Conservation (phyloP, 2,797 vertebrate species). For the Sebastes taczanowskii region DNA sequence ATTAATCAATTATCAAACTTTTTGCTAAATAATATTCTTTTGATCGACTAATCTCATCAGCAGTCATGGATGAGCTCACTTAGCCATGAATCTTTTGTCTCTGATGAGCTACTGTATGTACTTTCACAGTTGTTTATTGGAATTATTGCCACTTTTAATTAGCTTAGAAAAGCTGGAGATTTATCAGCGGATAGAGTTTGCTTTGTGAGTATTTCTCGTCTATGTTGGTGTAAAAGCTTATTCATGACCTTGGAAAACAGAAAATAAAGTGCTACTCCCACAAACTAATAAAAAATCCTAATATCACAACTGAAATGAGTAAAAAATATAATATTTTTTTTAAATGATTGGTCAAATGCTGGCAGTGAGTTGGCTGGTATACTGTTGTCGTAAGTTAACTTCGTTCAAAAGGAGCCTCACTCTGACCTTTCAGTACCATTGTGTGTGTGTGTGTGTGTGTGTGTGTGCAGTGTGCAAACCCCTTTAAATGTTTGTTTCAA, state of each 20-base stretch:
- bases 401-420: neutral
- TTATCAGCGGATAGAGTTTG: neutral
- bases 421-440: constrained; percentile 40
- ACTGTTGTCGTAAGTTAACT: neutral
- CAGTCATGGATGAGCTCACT: too few species aligned
- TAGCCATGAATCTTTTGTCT: too few species aligned
- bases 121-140: neutral
- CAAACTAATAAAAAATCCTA: neutral
- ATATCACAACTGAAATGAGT: neutral
- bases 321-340: neutral
- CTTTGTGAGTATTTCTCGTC: too few species aligned
- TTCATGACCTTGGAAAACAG: too few species aligned
- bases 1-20: too few species aligned
- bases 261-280: neutral
- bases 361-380: neutral
- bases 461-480: neutral
- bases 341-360: neutral
- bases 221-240: too few species aligned
- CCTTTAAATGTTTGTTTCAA: neutral
- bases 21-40: fast-evolving
- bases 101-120: neutral
- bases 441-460: neutral
- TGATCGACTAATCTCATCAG: too few species aligned
- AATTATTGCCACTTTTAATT: neutral
- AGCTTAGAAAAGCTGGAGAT: neutral